A percentile compares a stretch with the other conserved stretches of the same genome.
These are phyloP conservation scores for Hepsetus odoe DNA, from an alignment of 2,113 vertebrate genomes.

Conservation along the genomic window DNA sequence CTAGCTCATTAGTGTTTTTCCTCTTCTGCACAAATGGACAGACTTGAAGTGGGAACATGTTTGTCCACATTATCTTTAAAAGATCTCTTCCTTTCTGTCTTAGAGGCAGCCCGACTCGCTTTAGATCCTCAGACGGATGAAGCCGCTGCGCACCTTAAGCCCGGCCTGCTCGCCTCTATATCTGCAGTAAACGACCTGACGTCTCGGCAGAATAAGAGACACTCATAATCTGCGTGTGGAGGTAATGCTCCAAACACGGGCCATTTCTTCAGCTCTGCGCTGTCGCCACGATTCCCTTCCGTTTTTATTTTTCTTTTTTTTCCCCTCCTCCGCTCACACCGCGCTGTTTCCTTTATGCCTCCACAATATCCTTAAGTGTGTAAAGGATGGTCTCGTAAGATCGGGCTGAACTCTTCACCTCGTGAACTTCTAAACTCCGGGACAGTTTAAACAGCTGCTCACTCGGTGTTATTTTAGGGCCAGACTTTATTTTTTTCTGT, in stretches of 20 bases:
- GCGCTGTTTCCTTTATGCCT: slow-evolving; percentile 15
- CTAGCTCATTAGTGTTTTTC: not conserved
- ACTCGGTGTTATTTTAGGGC: not conserved
- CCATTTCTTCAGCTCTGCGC: not conserved
- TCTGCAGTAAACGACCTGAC: slow-evolving; percentile 5
- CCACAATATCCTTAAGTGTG: slow-evolving; percentile 6
- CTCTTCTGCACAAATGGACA: not conserved
- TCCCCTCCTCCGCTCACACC: not conserved
- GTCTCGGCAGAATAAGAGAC: not conserved
- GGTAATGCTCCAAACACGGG: not conserved
- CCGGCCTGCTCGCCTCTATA: not conserved
- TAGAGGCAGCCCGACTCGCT: not conserved
- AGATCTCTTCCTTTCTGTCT: not conserved
- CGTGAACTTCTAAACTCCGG: slow-evolving; percentile 24
- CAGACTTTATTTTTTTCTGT: not conserved
- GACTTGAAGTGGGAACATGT: not conserved
- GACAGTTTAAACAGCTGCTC: not conserved
- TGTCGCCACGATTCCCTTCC: slow-evolving; percentile 8
- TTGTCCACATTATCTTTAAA: not conserved
- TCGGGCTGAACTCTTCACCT: slow-evolving; percentile 18
- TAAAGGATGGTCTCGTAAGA: not conserved
- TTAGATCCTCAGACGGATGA: not conserved
- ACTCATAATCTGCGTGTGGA: not conserved
- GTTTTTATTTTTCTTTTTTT: not conserved
- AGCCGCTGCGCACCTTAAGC: slow-evolving; percentile 16